Percentiles rank a stretch among this genome's conserved stretches.
These are phyloP conservation scores for Triplophysa bombifrons DNA, from an alignment of 2,797 vertebrate genomes.

Conservation along the genomic window DNA sequence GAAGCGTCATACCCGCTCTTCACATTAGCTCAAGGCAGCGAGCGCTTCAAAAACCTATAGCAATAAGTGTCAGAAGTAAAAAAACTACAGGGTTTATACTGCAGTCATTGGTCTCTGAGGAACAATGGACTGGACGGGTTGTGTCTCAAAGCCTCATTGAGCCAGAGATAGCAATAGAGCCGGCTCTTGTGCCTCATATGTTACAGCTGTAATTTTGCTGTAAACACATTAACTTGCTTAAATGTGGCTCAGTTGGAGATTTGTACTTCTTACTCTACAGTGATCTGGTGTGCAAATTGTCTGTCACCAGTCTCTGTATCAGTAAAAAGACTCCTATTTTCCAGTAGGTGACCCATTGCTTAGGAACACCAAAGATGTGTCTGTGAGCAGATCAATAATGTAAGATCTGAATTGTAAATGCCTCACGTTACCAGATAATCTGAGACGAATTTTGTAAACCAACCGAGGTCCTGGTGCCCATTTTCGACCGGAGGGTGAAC, in stretches of 20 bases:
- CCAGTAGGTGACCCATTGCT: background rate
- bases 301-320: background rate
- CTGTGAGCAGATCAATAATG: too few relatives aligned
- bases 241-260: background rate
- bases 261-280: background rate
- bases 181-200: constrained; percentile 1
- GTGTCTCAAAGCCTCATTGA: constrained; percentile 13
- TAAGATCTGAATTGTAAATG: too few relatives aligned
- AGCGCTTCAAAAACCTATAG: background rate
- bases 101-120: background rate
- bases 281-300: background rate
- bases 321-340: background rate
- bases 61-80: background rate
- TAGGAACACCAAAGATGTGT: too few relatives aligned
- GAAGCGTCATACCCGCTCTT: background rate
- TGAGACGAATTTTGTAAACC: too few relatives aligned
- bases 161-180: background rate
- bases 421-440: too few relatives aligned
- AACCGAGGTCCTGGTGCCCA: too few relatives aligned
- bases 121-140: constrained; percentile 9
- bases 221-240: constrained; percentile 11
- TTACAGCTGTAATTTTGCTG: constrained; percentile 14
- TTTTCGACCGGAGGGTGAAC: too few relatives aligned
- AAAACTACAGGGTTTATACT: background rate
- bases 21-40: constrained; percentile 2